A percentile compares a stretch with the other conserved stretches of the same genome.
Evolutionary conservation across 2,888 invertebrate species (phyloP).

Genomic region (Lepetodrilus schrolli): DNA sequence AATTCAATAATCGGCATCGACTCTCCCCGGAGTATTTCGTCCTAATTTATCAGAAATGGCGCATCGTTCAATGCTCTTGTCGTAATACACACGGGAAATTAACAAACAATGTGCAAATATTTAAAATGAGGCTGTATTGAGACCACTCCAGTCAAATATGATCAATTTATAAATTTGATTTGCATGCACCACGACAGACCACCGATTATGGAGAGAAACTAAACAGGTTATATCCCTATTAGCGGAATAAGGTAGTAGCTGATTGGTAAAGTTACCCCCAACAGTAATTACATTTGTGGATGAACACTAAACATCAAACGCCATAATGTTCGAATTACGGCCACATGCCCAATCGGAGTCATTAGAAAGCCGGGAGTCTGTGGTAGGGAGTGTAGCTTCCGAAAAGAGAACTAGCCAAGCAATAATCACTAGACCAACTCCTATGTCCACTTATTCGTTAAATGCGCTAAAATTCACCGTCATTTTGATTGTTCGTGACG

Average conservation of each 20-base stretch:
- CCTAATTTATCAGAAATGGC: conserved; percentile 36
- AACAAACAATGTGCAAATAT: conserved; percentile 42
- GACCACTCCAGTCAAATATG: conserved; percentile 27
- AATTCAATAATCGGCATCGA: conserved; percentile 37
- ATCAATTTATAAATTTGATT: conserved; percentile 40
- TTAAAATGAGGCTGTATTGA: conserved; percentile 32
- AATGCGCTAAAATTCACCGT: not conserved
- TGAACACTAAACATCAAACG: conserved; percentile 36
- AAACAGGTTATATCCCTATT: conserved; percentile 39
- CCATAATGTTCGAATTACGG: conserved; percentile 29
- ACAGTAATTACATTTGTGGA: conserved; percentile 34
- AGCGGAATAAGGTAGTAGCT: conserved; percentile 34
- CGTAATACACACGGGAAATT: conserved; percentile 30
- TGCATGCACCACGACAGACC: conserved; percentile 35
- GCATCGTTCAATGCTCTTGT: conserved; percentile 4
- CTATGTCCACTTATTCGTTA: not conserved
- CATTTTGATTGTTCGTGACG: conserved; percentile 5
- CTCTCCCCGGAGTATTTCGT: conserved; percentile 32
- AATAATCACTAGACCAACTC: conserved; percentile 1
- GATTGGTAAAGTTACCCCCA: conserved; percentile 35
- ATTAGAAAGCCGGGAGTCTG: not conserved
- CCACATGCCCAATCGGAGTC: conserved; percentile 15
- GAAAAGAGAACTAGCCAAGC: not conserved
- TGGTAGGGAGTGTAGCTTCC: not conserved
- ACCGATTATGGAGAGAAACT: conserved; percentile 35